Evolutionary conservation across 2,797 vertebrate species (phyloP).

Genomic region (Salmo trutta): DNA sequence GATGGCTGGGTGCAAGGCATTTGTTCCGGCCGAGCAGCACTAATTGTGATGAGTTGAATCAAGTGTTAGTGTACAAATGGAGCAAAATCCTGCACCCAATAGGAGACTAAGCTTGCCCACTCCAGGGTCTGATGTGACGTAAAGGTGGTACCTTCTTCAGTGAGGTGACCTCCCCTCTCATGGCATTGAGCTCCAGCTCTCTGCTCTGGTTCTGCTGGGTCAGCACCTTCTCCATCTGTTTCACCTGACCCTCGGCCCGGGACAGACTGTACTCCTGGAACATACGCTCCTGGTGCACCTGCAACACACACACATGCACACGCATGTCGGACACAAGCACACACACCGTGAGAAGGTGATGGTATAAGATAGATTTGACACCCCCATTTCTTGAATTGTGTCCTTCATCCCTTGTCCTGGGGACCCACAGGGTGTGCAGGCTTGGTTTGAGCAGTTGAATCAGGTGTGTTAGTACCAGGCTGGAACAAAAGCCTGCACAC

Average conservation of each 20-base stretch:
- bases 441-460: conserved; percentile 15
- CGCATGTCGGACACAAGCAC: conserved; percentile 8
- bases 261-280: conserved; percentile 87
- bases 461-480: conserved; percentile 58
- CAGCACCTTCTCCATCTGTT: conserved; percentile 87
- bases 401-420: background rate
- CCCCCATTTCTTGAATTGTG: too few relatives aligned
- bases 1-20: background rate
- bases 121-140: background rate
- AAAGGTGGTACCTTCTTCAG: conserved; percentile 71
- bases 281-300: conserved; percentile 89
- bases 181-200: conserved; percentile 81
- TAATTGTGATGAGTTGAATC: background rate
- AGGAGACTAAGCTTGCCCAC: background rate
- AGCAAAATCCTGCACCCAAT: background rate
- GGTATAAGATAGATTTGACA: background rate
- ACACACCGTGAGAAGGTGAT: background rate
- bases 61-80: background rate
- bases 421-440: background rate
- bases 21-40: background rate
- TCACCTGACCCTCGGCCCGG: conserved; percentile 80
- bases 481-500: too few relatives aligned
- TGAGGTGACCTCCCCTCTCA: conserved; percentile 82
- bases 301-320: conserved; percentile 16
- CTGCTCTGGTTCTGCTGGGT: conserved; percentile 87